These are phyloP conservation scores for Karalla daura DNA, from an alignment of 2,797 vertebrate genomes.

Conservation along the genomic window DNA sequence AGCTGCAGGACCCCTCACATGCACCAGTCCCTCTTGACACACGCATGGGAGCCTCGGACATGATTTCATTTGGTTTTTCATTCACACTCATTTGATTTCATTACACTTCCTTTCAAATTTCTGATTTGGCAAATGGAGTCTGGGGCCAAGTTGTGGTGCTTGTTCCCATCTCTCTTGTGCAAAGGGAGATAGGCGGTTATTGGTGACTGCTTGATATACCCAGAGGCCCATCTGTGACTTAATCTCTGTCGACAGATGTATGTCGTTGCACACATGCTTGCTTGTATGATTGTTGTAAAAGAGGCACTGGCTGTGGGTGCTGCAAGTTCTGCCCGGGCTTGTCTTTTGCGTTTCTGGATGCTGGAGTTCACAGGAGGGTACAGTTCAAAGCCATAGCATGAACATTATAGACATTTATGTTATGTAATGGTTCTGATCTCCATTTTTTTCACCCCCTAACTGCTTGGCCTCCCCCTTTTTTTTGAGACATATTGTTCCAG, in stretches of 20 bases:
- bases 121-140: not conserved
- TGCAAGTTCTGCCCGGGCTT: conserved; percentile 51
- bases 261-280: conserved; percentile 39
- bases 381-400: conserved; percentile 29
- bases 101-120: not conserved
- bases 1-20: not conserved
- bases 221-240: conserved; percentile 33
- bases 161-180: not conserved
- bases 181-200: conserved; percentile 2
- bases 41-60: not conserved
- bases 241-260: conserved; percentile 48
- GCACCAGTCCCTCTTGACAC: too few species aligned
- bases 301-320: conserved; percentile 38
- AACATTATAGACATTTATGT: conserved; percentile 14
- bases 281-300: conserved; percentile 25
- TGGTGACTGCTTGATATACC: conserved; percentile 19
- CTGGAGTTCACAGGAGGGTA: conserved; percentile 6
- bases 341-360: conserved; percentile 26
- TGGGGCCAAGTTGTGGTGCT: not conserved
- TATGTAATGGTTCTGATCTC: conserved; percentile 4
- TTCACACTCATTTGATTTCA: not conserved
- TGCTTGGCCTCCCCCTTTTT: not conserved
- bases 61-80: not conserved
- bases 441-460: not conserved
- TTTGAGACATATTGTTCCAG: conserved; percentile 24